These are phyloP conservation scores for Pristis pectinata DNA, from an alignment of 2,797 vertebrate species.

Conservation along the genomic window DNA sequence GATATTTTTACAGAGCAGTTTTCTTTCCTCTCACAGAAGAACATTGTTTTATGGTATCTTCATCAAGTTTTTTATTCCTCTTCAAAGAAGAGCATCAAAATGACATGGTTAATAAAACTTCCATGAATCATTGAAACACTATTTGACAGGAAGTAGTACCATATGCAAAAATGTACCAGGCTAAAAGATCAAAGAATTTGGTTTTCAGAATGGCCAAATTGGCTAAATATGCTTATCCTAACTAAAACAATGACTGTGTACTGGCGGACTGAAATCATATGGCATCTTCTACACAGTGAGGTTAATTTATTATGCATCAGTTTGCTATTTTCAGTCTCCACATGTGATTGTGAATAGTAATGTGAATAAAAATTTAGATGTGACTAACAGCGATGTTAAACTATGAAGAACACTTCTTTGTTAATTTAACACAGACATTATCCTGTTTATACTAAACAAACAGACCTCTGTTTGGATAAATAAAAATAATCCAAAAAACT, in stretches of 20 bases:
- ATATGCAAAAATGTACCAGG: neutral
- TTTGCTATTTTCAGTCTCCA: neutral
- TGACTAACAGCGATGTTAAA: neutral
- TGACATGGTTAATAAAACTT: neutral
- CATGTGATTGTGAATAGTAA: neutral
- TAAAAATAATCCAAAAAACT: too few relatives aligned
- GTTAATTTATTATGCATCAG: neutral
- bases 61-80: neutral
- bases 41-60: neutral
- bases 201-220: neutral
- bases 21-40: neutral
- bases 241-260: neutral
- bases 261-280: neutral
- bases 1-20: neutral
- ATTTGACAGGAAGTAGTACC: neutral
- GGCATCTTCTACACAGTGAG: neutral
- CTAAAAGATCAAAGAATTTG: constrained; percentile 4
- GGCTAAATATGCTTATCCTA: neutral
- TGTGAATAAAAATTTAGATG: neutral
- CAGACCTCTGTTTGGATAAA: too few relatives aligned
- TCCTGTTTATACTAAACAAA: neutral
- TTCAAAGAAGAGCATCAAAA: neutral
- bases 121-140: neutral
- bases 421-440: neutral
- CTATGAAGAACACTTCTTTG: neutral